Evolutionary conservation across 2,113 vertebrate genomes (phyloP), one percentile per base, ranked within the genome.

Genomic region (Nettapus auritus): DNA sequence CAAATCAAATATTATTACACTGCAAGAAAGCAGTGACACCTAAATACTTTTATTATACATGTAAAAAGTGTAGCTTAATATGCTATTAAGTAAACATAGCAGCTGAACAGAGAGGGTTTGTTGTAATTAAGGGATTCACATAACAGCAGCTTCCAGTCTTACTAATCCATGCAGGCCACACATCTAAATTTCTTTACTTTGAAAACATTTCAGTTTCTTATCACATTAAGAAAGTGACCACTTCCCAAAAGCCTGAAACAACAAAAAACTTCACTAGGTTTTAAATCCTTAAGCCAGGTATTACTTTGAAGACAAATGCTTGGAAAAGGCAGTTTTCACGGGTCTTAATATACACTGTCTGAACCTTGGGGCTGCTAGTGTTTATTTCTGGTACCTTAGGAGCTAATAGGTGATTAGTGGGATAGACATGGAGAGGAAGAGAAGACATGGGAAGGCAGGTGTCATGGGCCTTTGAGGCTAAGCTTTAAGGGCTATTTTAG

Each of bases 391-490:
- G 55, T 93, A 78, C 69, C 75, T 90, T 85, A 74, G 79, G 68
- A 94, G 88, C 90, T 97, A 97, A 94, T 34, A 96, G 94, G 93
- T n/a, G 96, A 97, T 98, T 97, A 97, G 94, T 33, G 53, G 28
- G 63, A 91, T 59, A 78, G 92, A 95, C 69, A 89, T 6, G 76
- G 86, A 96, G 93, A 79, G 88, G 94, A 89, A 89, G 79, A 91
- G 64, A 96, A 88, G 94, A 85, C 88, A 57, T 0, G 3, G 63
- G 77, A 82, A 52, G 95, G 84, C 97, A 97, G 97, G 95, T 97
- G 97, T 93, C 93, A 66, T 8, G 53, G 53, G 63, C 79, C 86
- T 88, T 46, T 6, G 3, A 92, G 81, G 70, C 66, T 73, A 68
- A 83, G 76, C 34, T 71, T 82, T 88, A 85, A 82, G 89, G 52